These are phyloP conservation scores for Potorous gilbertii DNA, from an alignment of 2,797 vertebrate genomes.

Conservation along the genomic window DNA sequence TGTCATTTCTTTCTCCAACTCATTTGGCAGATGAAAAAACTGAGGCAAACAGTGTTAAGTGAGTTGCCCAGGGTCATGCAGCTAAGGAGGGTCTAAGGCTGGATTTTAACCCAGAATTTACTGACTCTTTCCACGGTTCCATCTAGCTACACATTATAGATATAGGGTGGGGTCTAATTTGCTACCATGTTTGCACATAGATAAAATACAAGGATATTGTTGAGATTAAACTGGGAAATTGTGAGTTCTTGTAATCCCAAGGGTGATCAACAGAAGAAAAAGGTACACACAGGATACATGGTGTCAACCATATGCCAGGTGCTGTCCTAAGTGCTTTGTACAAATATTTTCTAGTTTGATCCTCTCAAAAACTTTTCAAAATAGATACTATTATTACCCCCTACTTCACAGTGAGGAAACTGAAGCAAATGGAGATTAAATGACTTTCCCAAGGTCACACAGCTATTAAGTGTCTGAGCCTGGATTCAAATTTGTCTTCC, in stretches of 20 bases:
- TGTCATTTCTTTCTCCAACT: too few relatives aligned
- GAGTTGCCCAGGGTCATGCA: too few relatives aligned
- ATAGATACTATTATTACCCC: not conserved
- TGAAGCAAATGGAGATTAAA: not conserved
- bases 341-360: not conserved
- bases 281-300: too few relatives aligned
- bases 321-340: not conserved
- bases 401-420: not conserved
- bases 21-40: too few relatives aligned
- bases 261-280: not conserved
- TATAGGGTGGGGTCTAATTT: not conserved
- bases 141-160: not conserved
- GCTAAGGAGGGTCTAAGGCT: too few relatives aligned
- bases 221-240: not conserved
- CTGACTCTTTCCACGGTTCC: too few relatives aligned
- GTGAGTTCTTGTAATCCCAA: not conserved
- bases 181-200: not conserved
- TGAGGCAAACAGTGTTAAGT: too few relatives aligned
- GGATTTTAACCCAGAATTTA: too few relatives aligned
- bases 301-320: too few relatives aligned
- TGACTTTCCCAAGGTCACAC: not conserved
- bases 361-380: not conserved
- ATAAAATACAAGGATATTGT: not conserved
- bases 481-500: not conserved
- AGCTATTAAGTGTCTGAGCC: not conserved